phyloP scores from a whole-genome alignment of 2,888 invertebrate species.

The Venusia cambrica region DNA sequence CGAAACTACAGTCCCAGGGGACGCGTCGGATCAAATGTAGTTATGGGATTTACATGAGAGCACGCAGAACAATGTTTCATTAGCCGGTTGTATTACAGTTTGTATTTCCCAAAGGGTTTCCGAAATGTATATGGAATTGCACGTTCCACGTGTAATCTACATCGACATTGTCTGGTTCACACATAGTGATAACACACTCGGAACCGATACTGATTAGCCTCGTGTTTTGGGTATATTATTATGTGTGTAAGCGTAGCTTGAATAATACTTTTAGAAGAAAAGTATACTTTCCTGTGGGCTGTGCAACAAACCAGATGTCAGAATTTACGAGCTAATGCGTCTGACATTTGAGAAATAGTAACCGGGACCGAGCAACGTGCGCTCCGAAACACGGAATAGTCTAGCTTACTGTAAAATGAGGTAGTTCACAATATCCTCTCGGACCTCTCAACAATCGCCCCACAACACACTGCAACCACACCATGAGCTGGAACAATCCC shows the following conservation, averaged over 20 bases:
- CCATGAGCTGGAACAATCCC: too few relatives aligned
- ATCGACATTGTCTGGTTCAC: conserved; percentile 23
- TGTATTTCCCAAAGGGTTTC: conserved; percentile 63
- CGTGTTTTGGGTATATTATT: conserved; percentile 1
- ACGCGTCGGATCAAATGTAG: conserved; percentile 52
- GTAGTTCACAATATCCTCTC: too few relatives aligned
- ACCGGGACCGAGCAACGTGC: too few relatives aligned
- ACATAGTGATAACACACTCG: conserved; percentile 16
- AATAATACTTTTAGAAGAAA: too few relatives aligned
- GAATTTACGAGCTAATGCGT: too few relatives aligned
- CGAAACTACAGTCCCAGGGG: conserved; percentile 52
- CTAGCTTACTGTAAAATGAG: too few relatives aligned
- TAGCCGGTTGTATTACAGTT: conserved; percentile 55
- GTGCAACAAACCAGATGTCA: too few relatives aligned
- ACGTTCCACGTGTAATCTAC: conserved; percentile 43
- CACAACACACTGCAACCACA: too few relatives aligned
- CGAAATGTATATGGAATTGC: conserved; percentile 56
- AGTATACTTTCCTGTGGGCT: too few relatives aligned
- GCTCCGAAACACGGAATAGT: too few relatives aligned
- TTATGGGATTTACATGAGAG: conserved; percentile 67
- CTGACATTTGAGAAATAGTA: too few relatives aligned
- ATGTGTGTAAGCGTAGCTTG: background rate
- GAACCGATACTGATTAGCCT: conserved; percentile 7
- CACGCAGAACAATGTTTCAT: conserved; percentile 69
- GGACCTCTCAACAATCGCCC: too few relatives aligned